phyloP scores from a whole-genome alignment of 2,113 vertebrate genomes.

The Polyodon spathula region DNA sequence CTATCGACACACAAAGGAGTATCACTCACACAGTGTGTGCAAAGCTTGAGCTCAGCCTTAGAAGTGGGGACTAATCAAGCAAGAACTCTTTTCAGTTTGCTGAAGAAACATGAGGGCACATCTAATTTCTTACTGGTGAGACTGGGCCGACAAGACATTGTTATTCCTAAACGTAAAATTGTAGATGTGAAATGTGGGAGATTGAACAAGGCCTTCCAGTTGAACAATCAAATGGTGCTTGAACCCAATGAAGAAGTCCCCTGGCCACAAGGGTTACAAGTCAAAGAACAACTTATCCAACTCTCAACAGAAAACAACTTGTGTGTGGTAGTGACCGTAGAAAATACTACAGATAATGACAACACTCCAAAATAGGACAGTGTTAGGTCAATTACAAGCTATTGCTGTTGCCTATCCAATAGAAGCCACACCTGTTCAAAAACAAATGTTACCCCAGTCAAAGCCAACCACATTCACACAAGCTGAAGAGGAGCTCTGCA shows the following conservation, averaged over 20 bases:
- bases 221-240: neutral
- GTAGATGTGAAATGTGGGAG: neutral
- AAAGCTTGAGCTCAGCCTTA: conserved; percentile 9
- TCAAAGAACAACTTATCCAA: conserved; percentile 1
- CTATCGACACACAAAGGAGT: neutral
- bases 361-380: neutral
- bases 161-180: neutral
- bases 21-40: conserved; percentile 2
- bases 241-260: conserved; percentile 10
- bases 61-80: conserved; percentile 9
- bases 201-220: conserved; percentile 1
- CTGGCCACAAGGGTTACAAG: neutral
- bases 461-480: neutral
- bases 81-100: conserved; percentile 11
- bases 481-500: neutral
- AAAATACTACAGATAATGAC: conserved; percentile 2
- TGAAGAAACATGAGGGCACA: conserved; percentile 9
- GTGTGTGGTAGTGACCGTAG: conserved; percentile 1
- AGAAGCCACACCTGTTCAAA: neutral
- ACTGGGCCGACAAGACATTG: neutral
- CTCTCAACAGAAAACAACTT: neutral
- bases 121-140: neutral
- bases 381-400: conserved; percentile 9
- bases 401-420: neutral
- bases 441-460: neutral